These are phyloP conservation scores for Rhinogobius similis DNA, from an alignment of 2,113 vertebrate species.

Conservation along the genomic window DNA sequence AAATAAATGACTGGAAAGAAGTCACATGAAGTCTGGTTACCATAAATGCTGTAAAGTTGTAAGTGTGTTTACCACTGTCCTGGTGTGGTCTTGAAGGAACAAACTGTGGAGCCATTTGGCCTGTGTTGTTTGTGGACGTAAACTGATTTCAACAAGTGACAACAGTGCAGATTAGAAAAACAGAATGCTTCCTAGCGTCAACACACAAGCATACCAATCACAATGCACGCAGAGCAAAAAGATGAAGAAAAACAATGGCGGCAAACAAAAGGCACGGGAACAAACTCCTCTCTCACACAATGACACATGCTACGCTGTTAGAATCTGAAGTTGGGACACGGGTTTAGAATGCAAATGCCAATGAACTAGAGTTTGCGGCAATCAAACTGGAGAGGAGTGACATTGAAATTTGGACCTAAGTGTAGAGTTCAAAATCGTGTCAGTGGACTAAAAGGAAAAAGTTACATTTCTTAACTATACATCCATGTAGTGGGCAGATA, in stretches of 20 bases:
- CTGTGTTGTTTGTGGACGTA: conserved; percentile 4
- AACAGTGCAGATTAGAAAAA: conserved; percentile 38
- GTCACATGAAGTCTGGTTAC: neutral
- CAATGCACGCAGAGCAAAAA: conserved; percentile 33
- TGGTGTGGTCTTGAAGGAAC: neutral
- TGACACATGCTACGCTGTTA: conserved; percentile 38
- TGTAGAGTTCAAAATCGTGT: conserved; percentile 5
- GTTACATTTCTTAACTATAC: neutral
- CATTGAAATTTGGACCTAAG: neutral
- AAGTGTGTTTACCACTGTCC: neutral
- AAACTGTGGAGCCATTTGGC: conserved; percentile 4
- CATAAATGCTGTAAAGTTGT: neutral
- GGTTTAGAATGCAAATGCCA: conserved; percentile 18
- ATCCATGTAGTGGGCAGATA: no score
- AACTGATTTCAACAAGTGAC: conserved; percentile 31
- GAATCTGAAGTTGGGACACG: conserved; percentile 28
- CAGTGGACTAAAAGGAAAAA: neutral
- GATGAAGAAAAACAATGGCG: conserved; percentile 52
- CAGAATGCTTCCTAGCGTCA: conserved; percentile 48
- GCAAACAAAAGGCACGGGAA: conserved; percentile 60
- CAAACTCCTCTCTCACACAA: conserved; percentile 57
- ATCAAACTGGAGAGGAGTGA: neutral
- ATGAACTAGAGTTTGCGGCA: neutral
- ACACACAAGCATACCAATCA: conserved; percentile 23
- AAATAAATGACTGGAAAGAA: neutral